Base-by-base conservation (phyloP, 2,888 invertebrate genomes). In the Eupeodes luniger region DNA sequence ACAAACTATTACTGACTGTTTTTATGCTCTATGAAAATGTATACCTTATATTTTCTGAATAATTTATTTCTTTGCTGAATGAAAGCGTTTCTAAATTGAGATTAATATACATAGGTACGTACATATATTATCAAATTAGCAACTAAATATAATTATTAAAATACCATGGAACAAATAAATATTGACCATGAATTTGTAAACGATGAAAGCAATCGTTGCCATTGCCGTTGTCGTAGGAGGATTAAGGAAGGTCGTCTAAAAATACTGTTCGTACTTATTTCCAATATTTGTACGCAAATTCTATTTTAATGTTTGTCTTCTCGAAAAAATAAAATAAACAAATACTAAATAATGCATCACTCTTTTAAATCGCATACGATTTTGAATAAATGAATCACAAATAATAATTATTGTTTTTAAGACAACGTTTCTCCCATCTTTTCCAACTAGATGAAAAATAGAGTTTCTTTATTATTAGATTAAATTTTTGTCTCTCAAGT, bases 141-240 rank as follows among this genome's bases (percentile, higher is more conserved):
- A 66, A 66, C 76, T 34, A 57, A 12, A 36, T 47, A 47, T 55
- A 9, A 53, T 40, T 55, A 34, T 36, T 59, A 9, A 47, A 55
- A 77, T 1, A 51, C 40, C 49, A 55, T 70, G 14, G 55, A 77
- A 12, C 70, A 55, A 83, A 78, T 51, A 66, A 80, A 80, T 83
- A 80, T 83, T 87, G 86, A 72, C 86, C 86, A 76, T 87, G 83
- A 87, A 87, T 87, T 75, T 14, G 61, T 76, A 67, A 49, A 14
- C 40, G 40, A 6, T 55, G 44, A 55, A 70, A 70, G 51, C 40
- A 40, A 34, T 66, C 34, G 49, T 59, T 27, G 19, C 0, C 40
- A 5, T 19, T 19, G 10, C 9, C 57, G 19, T 19, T 34, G 14
- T 66, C 10, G 67, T 34, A n/a, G 67, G 55, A 19, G 69, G 12